phyloP scores from a whole-genome alignment of 2,797 vertebrate species.

The Cichlasoma orientale region DNA sequence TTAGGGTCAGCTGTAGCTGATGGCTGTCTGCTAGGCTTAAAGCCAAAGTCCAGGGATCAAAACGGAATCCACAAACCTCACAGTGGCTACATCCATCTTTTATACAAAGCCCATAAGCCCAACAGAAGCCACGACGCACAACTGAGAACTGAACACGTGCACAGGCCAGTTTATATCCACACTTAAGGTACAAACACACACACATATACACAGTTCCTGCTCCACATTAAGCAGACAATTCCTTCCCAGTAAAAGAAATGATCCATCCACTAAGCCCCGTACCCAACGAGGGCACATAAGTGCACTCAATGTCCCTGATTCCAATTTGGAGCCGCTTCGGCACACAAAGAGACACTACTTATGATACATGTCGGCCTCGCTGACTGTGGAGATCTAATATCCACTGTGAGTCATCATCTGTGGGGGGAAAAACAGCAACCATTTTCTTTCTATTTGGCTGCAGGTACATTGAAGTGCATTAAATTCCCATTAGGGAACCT shows the following conservation, averaged over 20 bases:
- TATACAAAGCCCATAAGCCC: neutral
- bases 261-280: conserved; percentile 39
- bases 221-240: conserved; percentile 29
- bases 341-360: conserved; percentile 50
- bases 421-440: conserved; percentile 42
- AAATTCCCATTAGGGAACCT: conserved; percentile 71
- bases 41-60: neutral
- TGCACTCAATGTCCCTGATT: conserved; percentile 45
- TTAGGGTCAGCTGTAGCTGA: neutral
- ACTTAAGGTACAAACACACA: neutral
- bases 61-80: neutral
- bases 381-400: conserved; percentile 62
- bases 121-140: neutral
- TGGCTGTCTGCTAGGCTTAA: neutral
- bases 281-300: conserved; percentile 33
- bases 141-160: neutral
- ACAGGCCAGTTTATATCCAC: neutral
- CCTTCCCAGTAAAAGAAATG: conserved; percentile 36
- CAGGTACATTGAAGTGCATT: conserved; percentile 73
- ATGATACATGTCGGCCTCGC: conserved; percentile 57
- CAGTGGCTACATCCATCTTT: neutral
- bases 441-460: conserved; percentile 67
- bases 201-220: neutral
- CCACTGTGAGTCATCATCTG: conserved; percentile 62
- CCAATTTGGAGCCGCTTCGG: conserved; percentile 54